A percentile compares a stretch with the other conserved stretches of the same genome.
phyloP scores from a whole-genome alignment of 2,888 invertebrate genomes.

The Arctia plantaginis region DNA sequence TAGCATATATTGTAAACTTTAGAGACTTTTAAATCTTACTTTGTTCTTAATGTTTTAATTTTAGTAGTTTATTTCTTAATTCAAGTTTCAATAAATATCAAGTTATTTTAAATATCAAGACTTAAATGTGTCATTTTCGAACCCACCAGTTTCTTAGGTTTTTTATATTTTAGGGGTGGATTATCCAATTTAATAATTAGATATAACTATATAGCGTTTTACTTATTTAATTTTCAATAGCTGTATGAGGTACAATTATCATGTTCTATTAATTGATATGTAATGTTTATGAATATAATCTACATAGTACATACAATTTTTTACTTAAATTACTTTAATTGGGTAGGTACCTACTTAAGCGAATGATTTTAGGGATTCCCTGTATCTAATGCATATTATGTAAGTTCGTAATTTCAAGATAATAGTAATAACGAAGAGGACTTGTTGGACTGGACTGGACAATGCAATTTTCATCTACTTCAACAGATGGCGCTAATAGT shows the following conservation, averaged over 20 bases:
- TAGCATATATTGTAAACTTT: not conserved
- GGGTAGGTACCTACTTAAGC: not conserved
- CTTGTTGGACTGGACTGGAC: no score
- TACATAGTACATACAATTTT: constrained; percentile 25
- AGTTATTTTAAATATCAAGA: constrained; percentile 1
- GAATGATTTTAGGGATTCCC: not conserved
- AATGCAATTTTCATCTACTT: not conserved
- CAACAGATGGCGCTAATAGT: constrained; percentile 37
- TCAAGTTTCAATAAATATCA: constrained; percentile 1
- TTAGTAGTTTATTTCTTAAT: not conserved
- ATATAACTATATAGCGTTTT: constrained; percentile 32
- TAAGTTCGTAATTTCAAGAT: not conserved
- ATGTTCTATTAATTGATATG: constrained; percentile 40
- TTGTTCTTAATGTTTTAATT: constrained; percentile 7
- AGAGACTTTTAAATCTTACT: not conserved
- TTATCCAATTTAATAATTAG: constrained; percentile 35
- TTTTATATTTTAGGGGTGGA: constrained; percentile 33
- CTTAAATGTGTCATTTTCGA: not conserved
- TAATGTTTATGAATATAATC: constrained; percentile 52
- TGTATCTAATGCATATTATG: no score
- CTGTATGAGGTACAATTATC: constrained; percentile 40
- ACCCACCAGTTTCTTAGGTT: constrained; percentile 6
- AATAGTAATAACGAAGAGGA: not conserved
- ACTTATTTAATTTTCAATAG: constrained; percentile 42
- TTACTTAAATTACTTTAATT: not conserved